These are phyloP conservation scores for Oceanodroma tethys DNA, from an alignment of 2,113 vertebrate genomes.

Conservation along the genomic window DNA sequence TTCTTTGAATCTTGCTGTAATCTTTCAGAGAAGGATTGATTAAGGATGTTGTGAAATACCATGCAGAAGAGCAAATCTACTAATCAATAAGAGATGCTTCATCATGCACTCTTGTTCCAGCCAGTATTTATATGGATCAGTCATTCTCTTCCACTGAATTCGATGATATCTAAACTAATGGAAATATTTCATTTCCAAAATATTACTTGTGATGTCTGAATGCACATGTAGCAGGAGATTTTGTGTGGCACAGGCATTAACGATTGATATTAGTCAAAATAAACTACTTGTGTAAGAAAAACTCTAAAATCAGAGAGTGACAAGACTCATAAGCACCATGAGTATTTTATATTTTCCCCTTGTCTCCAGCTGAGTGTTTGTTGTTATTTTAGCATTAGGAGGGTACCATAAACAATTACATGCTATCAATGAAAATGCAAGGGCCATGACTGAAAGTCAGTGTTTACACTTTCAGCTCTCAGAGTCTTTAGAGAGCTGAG, in stretches of 20 bases:
- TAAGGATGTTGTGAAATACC: slow-evolving; percentile 28
- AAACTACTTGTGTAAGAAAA: neutral
- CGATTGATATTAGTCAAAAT: neutral
- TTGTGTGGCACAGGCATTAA: neutral
- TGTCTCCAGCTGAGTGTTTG: neutral
- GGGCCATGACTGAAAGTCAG: neutral
- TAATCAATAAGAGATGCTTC: slow-evolving; percentile 34
- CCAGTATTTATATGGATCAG: slow-evolving; percentile 14
- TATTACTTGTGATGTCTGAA: neutral
- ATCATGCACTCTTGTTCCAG: slow-evolving; percentile 10
- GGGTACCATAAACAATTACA: neutral
- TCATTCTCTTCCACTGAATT: neutral
- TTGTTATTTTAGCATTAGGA: neutral
- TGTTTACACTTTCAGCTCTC: slow-evolving; percentile 5
- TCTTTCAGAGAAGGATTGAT: slow-evolving; percentile 31
- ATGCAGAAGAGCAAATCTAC: slow-evolving; percentile 3
- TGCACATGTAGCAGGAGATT: neutral
- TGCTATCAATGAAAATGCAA: neutral
- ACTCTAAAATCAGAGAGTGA: neutral
- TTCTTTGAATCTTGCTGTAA: neutral
- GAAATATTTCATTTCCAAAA: neutral
- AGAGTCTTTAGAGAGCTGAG: neutral
- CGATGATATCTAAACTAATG: neutral
- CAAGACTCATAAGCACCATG: neutral
- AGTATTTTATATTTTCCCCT: neutral